These are phyloP conservation scores for Cheilosia scutellata DNA, from an alignment of 2,888 invertebrate genomes.

Conservation along the genomic window DNA sequence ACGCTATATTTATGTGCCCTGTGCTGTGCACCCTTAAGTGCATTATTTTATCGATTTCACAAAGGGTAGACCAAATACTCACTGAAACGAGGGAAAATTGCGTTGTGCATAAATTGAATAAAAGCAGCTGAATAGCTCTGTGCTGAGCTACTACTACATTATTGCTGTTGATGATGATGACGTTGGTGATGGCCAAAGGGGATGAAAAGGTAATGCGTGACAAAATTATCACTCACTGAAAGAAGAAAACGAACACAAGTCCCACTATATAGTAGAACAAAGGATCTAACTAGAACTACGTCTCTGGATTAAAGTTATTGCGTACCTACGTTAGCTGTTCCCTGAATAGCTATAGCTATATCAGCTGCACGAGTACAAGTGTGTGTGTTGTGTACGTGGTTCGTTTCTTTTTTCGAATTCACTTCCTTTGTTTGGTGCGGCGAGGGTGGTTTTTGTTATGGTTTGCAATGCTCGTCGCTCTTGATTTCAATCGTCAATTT, in stretches of 20 bases:
- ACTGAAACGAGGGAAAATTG: conserved; percentile 57
- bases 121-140: conserved; percentile 4
- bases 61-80: conserved; percentile 42
- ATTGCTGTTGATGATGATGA: conserved; percentile 17
- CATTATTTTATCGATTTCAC: conserved; percentile 71
- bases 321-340: conserved; percentile 41
- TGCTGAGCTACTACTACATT: background rate
- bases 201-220: conserved; percentile 66
- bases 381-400: conserved; percentile 25
- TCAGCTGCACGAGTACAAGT: conserved; percentile 2
- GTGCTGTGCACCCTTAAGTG: conserved; percentile 60
- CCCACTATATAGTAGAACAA: conserved; percentile 39
- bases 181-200: conserved; percentile 37
- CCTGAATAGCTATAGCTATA: conserved; percentile 25
- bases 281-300: conserved; percentile 58
- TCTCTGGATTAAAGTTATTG: conserved; percentile 49
- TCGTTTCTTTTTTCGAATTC: conserved; percentile 25
- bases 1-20: conserved; percentile 26
- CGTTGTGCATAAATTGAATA: conserved; percentile 61
- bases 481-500: conserved; percentile 50
- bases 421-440: conserved; percentile 17
- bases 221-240: conserved; percentile 63
- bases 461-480: conserved; percentile 2
- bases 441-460: conserved; percentile 42
- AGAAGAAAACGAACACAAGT: conserved; percentile 22